phyloP scores from a whole-genome alignment of 2,113 vertebrate species.

The Larimichthys polyactis region DNA sequence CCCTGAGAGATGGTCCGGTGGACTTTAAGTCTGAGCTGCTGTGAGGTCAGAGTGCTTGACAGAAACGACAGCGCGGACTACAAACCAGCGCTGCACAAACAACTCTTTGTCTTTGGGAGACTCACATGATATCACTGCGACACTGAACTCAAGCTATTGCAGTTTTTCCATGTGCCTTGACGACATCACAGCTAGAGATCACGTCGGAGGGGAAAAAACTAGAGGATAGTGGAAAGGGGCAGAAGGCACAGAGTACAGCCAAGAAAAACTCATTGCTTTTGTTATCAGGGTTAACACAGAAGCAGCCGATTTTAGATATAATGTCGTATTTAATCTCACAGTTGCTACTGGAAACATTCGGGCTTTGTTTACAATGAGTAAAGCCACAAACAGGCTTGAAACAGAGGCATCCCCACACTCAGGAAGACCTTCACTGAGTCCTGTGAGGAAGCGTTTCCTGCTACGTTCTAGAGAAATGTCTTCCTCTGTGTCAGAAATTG shows the following conservation, averaged over 20 bases:
- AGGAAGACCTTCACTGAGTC: slow-evolving; percentile 67
- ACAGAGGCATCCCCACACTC: slow-evolving; percentile 50
- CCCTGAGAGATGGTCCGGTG: slow-evolving; percentile 31
- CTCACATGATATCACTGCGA: slow-evolving; percentile 69
- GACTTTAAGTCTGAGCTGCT: slow-evolving; percentile 50
- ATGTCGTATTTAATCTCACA: slow-evolving; percentile 15
- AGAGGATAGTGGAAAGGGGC: slow-evolving; percentile 26
- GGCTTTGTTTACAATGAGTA: background rate
- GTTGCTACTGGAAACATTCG: background rate
- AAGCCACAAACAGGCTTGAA: slow-evolving; percentile 48
- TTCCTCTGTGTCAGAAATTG: slow-evolving; percentile 62
- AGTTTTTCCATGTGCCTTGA: slow-evolving; percentile 66
- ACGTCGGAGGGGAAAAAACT: slow-evolving; percentile 32
- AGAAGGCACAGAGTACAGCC: slow-evolving; percentile 64
- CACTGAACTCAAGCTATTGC: slow-evolving; percentile 54
- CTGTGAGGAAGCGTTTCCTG: slow-evolving; percentile 79
- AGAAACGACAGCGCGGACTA: slow-evolving; percentile 37
- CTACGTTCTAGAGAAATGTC: slow-evolving; percentile 58
- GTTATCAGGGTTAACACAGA: slow-evolving; percentile 45
- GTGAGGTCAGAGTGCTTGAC: slow-evolving; percentile 56
- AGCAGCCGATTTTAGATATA: background rate
- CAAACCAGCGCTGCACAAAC: slow-evolving; percentile 63
- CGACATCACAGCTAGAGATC: slow-evolving; percentile 54
- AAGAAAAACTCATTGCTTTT: slow-evolving; percentile 56
- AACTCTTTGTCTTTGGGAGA: slow-evolving; percentile 70